Percentiles rank a stretch among this genome's conserved stretches.
phyloP scores from a whole-genome alignment of 2,888 invertebrate species.

The Apamea sordens region DNA sequence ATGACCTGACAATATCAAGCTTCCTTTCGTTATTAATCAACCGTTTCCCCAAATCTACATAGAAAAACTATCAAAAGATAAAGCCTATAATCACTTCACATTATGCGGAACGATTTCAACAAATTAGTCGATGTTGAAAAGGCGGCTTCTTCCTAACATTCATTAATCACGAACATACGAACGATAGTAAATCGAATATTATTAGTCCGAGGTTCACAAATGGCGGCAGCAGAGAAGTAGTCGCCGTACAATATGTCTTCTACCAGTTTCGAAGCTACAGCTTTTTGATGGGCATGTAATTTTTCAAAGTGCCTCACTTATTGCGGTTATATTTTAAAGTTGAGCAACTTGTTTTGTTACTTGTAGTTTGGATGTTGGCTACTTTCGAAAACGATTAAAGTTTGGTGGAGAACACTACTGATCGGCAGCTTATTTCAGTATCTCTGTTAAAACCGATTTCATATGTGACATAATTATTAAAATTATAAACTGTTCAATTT shows the following conservation, averaged over 20 bases:
- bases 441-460: background rate
- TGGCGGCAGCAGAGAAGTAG: conserved; percentile 57
- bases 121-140: conserved; percentile 62
- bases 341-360: conserved; percentile 59
- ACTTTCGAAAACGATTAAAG: conserved; percentile 60
- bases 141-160: conserved; percentile 57
- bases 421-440: conserved; percentile 19
- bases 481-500: background rate
- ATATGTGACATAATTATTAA: background rate
- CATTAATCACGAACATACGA: conserved; percentile 62
- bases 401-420: conserved; percentile 40
- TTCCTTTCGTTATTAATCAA: conserved; percentile 15
- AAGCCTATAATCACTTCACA: conserved; percentile 46
- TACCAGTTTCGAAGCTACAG: conserved; percentile 54
- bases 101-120: conserved; percentile 54
- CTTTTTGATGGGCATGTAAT: conserved; percentile 65
- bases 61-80: conserved; percentile 36
- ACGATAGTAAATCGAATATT: conserved; percentile 64
- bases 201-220: conserved; percentile 62
- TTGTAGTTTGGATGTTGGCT: conserved; percentile 54
- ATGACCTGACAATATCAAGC: conserved; percentile 1
- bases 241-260: conserved; percentile 66
- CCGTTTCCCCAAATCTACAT: conserved; percentile 45
- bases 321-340: conserved; percentile 62
- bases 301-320: conserved; percentile 63